Percentiles rank a stretch among this genome's conserved stretches.
Evolutionary conservation across 2,888 invertebrate species (phyloP).

Genomic region (Rhabditoides inermis): DNA sequence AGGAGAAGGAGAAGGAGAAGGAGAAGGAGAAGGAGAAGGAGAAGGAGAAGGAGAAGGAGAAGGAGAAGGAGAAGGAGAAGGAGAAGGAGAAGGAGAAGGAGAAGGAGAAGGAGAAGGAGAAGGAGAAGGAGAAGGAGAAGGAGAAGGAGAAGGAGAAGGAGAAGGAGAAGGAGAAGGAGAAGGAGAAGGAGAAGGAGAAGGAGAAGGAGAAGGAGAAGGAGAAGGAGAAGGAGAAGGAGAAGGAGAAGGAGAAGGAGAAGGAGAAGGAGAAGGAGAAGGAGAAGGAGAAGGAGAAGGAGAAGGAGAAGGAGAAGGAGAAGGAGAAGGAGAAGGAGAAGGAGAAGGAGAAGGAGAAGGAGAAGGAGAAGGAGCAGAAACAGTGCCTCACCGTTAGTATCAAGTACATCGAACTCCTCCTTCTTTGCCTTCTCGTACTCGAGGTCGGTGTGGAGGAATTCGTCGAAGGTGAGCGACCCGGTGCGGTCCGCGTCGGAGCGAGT

Average conservation of each 20-base stretch:
- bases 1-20: too few relatives aligned
- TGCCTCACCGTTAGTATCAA: conserved; percentile 34
- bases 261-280: neutral
- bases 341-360: neutral
- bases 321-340: neutral
- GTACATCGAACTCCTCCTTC: conserved; percentile 40
- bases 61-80: neutral
- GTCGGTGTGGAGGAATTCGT: conserved; percentile 46
- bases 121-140: too few relatives aligned
- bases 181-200: too few relatives aligned
- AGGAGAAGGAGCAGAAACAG: conserved; percentile 9
- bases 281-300: neutral
- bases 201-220: too few relatives aligned
- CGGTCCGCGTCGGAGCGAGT: conserved; percentile 34
- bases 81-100: neutral
- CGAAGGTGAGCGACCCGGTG: conserved; percentile 33
- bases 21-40: neutral
- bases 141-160: too few relatives aligned
- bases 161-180: too few relatives aligned
- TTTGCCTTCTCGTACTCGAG: conserved; percentile 41
- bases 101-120: too few relatives aligned
- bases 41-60: neutral
- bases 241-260: neutral
- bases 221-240: neutral
- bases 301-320: neutral